Percentiles rank a stretch among this genome's conserved stretches.
Evolutionary conservation across 2,888 invertebrate genomes (phyloP).

Genomic region (Glyphotaelius pellucidus): DNA sequence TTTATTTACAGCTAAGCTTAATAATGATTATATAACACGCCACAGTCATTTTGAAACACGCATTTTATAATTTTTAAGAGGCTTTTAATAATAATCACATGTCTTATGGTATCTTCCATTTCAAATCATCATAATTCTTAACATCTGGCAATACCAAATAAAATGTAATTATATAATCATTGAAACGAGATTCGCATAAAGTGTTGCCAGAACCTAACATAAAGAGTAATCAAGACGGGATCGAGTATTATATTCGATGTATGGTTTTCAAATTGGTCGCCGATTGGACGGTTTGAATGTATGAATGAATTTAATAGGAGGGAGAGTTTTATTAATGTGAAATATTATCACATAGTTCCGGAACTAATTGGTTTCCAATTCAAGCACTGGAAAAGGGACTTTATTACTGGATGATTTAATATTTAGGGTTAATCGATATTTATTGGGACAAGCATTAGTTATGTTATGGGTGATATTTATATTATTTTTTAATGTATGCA

Average conservation of each 20-base stretch:
- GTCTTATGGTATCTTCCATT: background rate
- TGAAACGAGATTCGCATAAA: background rate
- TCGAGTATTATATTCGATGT: background rate
- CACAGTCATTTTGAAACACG: background rate
- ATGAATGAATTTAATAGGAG: background rate
- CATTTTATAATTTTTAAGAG: background rate
- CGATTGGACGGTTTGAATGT: background rate
- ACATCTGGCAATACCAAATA: background rate
- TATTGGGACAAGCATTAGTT: background rate
- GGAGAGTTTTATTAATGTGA: background rate
- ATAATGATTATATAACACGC: background rate
- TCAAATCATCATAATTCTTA: background rate
- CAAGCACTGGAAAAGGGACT: background rate
- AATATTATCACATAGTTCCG: background rate
- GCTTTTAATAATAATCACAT: background rate
- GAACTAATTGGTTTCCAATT: constrained; percentile 20
- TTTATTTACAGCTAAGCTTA: background rate
- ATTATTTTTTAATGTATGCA: background rate
- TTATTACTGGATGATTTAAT: background rate
- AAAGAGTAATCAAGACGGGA: background rate
- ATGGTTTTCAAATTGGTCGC: background rate
- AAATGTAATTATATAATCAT: background rate
- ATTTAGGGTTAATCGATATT: background rate
- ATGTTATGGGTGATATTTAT: background rate
- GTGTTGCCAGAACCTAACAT: background rate